Evolutionary conservation across 2,888 invertebrate species (phyloP).

Genomic region (Sabatieria punctata): DNA sequence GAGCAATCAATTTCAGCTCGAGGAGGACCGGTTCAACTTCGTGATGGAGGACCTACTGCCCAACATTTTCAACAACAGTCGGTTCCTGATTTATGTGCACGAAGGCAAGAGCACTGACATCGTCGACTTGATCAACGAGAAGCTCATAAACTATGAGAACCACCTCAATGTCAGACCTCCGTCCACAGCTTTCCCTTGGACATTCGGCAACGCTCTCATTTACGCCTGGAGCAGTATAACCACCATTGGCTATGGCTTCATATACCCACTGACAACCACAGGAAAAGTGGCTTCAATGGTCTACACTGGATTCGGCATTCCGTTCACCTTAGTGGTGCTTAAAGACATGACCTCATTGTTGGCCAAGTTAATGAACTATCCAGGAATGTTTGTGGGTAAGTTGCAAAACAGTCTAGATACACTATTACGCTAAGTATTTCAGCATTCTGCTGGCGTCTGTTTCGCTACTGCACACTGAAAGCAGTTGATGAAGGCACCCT

Average conservation of each 20-base stretch:
- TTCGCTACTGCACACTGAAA: constrained; percentile 20
- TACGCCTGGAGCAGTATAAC: constrained; percentile 15
- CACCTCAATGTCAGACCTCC: constrained; percentile 13
- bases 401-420: too few species aligned
- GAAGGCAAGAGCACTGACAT: constrained; percentile 14
- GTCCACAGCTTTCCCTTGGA: constrained; percentile 11
- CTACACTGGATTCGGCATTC: constrained; percentile 30
- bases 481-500: constrained; percentile 12
- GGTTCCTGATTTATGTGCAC: constrained; percentile 16
- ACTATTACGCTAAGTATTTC: constrained; percentile 5
- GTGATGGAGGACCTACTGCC: constrained; percentile 13
- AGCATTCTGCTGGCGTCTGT: constrained; percentile 18
- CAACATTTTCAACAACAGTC: constrained; percentile 20
- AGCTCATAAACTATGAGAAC: constrained; percentile 13
- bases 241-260: constrained; percentile 30
- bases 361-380: constrained; percentile 15
- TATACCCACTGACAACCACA: constrained; percentile 29
- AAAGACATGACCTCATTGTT: constrained; percentile 20
- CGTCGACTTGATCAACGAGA: constrained; percentile 11
- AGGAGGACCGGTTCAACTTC: too few species aligned
- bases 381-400: constrained; percentile 16
- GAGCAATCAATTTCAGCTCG: too few species aligned
- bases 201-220: constrained; percentile 13
- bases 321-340: constrained; percentile 32
- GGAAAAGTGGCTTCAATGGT: constrained; percentile 31